Base-by-base conservation (phyloP, 2,113 vertebrate genomes). In the Gallinago media region DNA sequence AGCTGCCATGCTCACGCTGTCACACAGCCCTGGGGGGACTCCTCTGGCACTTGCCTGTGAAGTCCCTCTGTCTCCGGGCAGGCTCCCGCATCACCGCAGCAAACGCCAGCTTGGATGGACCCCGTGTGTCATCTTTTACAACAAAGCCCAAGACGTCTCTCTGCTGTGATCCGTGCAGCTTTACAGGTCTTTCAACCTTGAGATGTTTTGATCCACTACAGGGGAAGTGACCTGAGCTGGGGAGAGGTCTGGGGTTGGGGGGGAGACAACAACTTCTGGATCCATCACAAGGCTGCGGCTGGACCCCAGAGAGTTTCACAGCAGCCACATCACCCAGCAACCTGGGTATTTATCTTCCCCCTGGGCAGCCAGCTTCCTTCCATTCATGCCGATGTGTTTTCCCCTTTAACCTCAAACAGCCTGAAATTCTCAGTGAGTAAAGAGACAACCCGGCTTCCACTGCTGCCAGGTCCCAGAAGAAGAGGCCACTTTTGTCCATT, bases 201-300 rank as follows among this genome's bases (percentile, higher is more conserved):
- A 66, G 58, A n/a, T 17, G 2, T 76, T 93, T 71, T 66, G 58
- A 85, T 54, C 25, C 2, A 4, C 49, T 73, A 52, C 42, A 34
- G 62, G 0, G 34, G 54, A 42, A 55, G 36, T 11, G 56, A 73
- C 25, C 56, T 0, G 2, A 58, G 46, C 40, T 31, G 40, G 25
- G 62, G 25, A 52, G 54, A 87, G 65, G 61, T 11, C 0, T 1
- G 36, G 59, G 32, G 9, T 61, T 56, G 7, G 0, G 1, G n/a
- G 68, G 34, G 13, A 66, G 36, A 38, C 0, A 1, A 62, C 1
- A 10, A 31, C 17, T 44, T 31, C 68, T 9, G 63, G 59, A 75
- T 25, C 62, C 21, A 2, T n/a, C 65, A 46, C 22, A 7, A 36
- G 55, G 72, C 76, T 55, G 72, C 1, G 5, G 50, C 2, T 1